A percentile compares a stretch with the other conserved stretches of the same genome.
phyloP scores from a whole-genome alignment of 2,113 vertebrate genomes.

The Cyrtonyx montezumae region DNA sequence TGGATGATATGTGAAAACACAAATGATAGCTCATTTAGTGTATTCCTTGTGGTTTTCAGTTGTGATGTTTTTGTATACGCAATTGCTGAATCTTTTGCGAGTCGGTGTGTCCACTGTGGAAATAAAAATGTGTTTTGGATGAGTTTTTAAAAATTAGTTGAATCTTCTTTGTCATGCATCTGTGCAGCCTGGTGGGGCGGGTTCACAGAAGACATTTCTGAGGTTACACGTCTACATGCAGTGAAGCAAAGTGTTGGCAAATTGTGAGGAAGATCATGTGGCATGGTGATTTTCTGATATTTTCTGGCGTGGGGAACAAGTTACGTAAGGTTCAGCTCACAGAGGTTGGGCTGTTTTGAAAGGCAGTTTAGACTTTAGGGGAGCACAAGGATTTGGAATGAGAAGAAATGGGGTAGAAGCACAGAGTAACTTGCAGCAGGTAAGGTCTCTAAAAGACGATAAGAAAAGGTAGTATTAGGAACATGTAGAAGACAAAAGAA shows the following conservation, averaged over 20 bases:
- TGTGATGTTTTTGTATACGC: background rate
- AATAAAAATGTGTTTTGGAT: background rate
- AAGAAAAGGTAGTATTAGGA: background rate
- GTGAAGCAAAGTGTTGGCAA: background rate
- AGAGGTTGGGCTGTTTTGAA: background rate
- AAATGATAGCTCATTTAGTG: background rate
- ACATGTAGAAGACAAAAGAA: background rate
- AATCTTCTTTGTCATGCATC: background rate
- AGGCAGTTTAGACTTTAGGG: background rate
- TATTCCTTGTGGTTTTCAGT: constrained; percentile 22
- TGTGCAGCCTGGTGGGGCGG: background rate
- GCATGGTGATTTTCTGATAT: background rate
- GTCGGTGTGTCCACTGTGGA: too few species aligned
- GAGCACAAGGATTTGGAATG: background rate
- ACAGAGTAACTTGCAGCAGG: background rate
- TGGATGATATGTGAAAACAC: background rate
- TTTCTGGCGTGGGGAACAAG: background rate
- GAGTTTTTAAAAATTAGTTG: background rate
- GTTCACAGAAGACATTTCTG: background rate
- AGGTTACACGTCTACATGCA: background rate
- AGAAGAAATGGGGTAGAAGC: background rate
- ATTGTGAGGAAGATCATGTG: background rate
- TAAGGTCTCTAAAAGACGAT: background rate
- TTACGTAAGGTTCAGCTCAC: background rate
- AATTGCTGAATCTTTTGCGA: too few species aligned